Conservation (phyloP, 2,888 invertebrate genomes). For the Herminia tarsipennalis region DNA sequence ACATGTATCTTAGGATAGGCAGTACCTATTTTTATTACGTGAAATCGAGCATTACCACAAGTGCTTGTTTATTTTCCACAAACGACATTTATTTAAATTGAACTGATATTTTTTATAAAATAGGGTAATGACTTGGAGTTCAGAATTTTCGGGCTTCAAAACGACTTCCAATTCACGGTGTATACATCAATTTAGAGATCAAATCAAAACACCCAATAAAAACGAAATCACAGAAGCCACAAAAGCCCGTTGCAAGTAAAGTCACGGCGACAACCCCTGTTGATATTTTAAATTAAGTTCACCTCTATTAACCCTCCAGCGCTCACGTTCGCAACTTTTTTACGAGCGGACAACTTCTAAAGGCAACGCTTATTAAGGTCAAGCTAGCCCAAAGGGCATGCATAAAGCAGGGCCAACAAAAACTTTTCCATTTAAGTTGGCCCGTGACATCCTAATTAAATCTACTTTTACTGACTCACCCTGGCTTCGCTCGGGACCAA, state of each 20-base stretch:
- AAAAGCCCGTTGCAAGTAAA: not conserved
- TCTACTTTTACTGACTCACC: constrained; percentile 47
- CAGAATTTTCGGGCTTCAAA: too few species aligned
- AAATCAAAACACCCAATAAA: not conserved
- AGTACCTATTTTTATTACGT: too few species aligned
- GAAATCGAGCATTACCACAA: too few species aligned
- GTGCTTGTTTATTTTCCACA: too few species aligned
- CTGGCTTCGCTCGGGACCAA: constrained; percentile 42
- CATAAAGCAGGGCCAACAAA: constrained; percentile 61
- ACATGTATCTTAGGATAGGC: too few species aligned
- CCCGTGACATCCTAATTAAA: constrained; percentile 69
- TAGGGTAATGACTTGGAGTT: too few species aligned
- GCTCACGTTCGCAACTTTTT: constrained; percentile 55
- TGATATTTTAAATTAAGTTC: constrained; percentile 42
- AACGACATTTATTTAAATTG: too few species aligned
- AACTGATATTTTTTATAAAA: too few species aligned
- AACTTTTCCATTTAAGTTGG: constrained; percentile 81
- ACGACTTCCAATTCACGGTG: too few species aligned
- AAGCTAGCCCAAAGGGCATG: constrained; percentile 61
- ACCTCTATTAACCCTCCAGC: constrained; percentile 42
- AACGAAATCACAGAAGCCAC: too few species aligned
- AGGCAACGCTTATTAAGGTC: constrained; percentile 61
- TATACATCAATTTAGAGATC: too few species aligned
- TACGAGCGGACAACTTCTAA: constrained; percentile 55
- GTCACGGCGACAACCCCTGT: constrained; percentile 13